A percentile compares a stretch with the other conserved stretches of the same genome.
These are phyloP conservation scores for Oryzias dopingdopingensis DNA, from an alignment of 2,797 vertebrate genomes.

Conservation along the genomic window DNA sequence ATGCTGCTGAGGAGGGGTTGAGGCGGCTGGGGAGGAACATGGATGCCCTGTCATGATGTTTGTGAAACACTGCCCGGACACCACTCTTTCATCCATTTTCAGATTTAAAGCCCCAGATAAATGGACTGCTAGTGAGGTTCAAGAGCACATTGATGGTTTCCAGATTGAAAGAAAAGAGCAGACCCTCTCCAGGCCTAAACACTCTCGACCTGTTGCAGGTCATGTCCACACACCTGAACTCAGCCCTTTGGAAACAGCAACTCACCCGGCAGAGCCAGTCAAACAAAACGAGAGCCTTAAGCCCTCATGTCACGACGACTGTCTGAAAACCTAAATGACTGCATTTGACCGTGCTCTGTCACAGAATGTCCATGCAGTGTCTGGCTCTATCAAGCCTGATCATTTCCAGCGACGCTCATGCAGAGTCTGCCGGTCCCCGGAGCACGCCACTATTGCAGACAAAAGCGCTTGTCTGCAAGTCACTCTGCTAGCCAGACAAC, in stretches of 20 bases:
- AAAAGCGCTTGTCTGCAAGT: slow-evolving; percentile 17
- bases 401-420: background rate
- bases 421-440: slow-evolving; percentile 7
- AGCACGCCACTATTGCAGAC: slow-evolving; percentile 23
- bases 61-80: slow-evolving; percentile 14
- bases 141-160: slow-evolving; percentile 22
- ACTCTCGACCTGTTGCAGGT: too few relatives aligned
- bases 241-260: background rate
- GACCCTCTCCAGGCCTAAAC: background rate
- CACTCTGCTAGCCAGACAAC: slow-evolving; percentile 14
- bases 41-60: slow-evolving; percentile 26
- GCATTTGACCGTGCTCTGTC: slow-evolving; percentile 8
- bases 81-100: background rate
- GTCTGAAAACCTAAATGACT: background rate
- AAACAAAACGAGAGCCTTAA: too few relatives aligned
- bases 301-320: background rate
- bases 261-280: background rate
- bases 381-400: background rate
- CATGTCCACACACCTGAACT: background rate
- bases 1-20: slow-evolving; percentile 32
- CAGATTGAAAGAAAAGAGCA: background rate
- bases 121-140: slow-evolving; percentile 22
- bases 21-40: slow-evolving; percentile 6
- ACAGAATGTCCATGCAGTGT: slow-evolving; percentile 15
- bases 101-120: slow-evolving; percentile 23